These are phyloP conservation scores for Heliopora coerulea DNA, from an alignment of 92 coral and sea anemone species.

Conservation along the genomic window DNA sequence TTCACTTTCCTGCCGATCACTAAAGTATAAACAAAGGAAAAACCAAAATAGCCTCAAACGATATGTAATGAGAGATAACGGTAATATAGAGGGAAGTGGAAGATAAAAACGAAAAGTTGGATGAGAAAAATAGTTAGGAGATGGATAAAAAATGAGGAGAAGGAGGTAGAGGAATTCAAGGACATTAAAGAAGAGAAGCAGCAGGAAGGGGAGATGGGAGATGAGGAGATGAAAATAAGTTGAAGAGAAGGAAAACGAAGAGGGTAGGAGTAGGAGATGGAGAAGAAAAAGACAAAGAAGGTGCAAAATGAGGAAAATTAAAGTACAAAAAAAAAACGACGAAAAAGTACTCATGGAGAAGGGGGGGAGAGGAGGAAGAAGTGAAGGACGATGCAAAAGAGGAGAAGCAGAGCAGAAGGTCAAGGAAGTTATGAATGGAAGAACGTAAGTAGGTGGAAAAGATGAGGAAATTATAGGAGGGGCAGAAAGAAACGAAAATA, in stretches of 20 bases:
- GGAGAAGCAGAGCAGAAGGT: neutral
- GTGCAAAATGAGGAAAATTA: neutral
- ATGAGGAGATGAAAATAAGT: neutral
- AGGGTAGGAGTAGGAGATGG: neutral
- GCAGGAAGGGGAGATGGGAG: neutral
- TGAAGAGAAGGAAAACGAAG: neutral
- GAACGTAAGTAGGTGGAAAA: too few species aligned
- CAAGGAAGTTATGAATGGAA: too few species aligned
- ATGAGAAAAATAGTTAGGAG: too few species aligned
- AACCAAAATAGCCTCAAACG: too few species aligned
- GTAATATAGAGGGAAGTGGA: too few species aligned
- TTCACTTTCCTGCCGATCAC: constrained; percentile 95
- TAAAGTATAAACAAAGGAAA: too few species aligned
- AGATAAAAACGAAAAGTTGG: too few species aligned
- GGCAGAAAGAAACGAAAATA: too few species aligned
- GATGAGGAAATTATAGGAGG: too few species aligned
- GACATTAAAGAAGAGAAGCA: neutral
- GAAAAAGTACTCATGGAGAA: neutral
- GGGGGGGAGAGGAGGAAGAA: neutral
- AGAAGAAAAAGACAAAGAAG: neutral
- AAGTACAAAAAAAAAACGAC: neutral
- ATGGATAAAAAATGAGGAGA: neutral
- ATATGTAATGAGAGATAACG: too few species aligned
- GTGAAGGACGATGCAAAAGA: neutral
- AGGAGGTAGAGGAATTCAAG: neutral